These are phyloP conservation scores for Odontomachus brunneus DNA, from an alignment of 1,140 invertebrate genomes.

Conservation along the genomic window DNA sequence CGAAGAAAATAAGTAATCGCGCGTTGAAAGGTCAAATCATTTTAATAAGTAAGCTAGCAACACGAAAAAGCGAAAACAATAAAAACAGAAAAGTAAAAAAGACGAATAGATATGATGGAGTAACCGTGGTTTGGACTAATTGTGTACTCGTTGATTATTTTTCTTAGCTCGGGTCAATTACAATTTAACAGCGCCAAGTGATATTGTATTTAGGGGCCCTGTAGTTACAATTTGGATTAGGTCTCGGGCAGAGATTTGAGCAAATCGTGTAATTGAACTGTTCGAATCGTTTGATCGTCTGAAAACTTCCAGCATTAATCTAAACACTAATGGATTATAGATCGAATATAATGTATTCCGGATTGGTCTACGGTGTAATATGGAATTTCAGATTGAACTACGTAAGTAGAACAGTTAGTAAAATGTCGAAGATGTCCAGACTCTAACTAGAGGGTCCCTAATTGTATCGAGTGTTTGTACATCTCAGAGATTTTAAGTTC, in stretches of 20 bases:
- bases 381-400: no score
- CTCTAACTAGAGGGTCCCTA: no score
- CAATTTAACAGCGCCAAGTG: conserved; percentile 51
- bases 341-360: no score
- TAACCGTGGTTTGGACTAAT: conserved; percentile 52
- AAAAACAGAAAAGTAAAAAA: conserved; percentile 26
- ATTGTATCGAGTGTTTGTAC: conserved; percentile 29
- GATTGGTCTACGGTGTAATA: no score
- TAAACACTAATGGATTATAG: no score
- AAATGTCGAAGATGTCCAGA: no score
- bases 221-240: no score
- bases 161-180: conserved; percentile 47
- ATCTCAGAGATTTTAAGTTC: conserved; percentile 22
- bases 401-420: no score
- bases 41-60: conserved; percentile 43
- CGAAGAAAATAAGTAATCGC: conserved; percentile 43
- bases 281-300: no score
- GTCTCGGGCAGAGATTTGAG: no score
- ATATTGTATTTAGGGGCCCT: not conserved
- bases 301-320: no score
- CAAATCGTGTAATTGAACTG: no score
- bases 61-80: conserved; percentile 14
- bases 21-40: conserved; percentile 22
- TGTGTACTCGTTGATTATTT: conserved; percentile 46
- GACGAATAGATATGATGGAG: conserved; percentile 32